A percentile compares a stretch with the other conserved stretches of the same genome.
Evolutionary conservation across 2,113 vertebrate genomes (phyloP).

Genomic region (Terrapene triunguis): DNA sequence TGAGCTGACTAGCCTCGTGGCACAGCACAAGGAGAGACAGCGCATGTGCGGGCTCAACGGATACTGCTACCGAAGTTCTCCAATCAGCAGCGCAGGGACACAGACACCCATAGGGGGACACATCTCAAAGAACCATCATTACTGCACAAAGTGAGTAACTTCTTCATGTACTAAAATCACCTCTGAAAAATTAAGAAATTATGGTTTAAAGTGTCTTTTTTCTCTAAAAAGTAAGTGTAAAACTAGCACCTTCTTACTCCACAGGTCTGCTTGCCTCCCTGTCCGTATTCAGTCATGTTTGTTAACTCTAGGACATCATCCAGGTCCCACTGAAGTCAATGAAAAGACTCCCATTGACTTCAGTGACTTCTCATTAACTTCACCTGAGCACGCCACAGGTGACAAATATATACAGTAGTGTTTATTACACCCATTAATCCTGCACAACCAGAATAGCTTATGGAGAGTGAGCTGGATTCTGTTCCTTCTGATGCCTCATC

Average conservation of each 20-base stretch:
- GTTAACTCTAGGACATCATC: neutral
- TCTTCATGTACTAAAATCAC: slow-evolving; percentile 27
- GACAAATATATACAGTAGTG: neutral
- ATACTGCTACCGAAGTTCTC: too few species aligned
- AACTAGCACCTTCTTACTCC: neutral
- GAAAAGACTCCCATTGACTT: neutral
- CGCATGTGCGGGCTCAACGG: too few species aligned
- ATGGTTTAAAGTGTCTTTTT: slow-evolving; percentile 17
- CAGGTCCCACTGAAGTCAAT: neutral
- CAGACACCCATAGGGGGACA: too few species aligned
- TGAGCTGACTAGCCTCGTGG: too few species aligned
- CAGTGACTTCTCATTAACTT: neutral
- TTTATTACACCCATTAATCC: neutral
- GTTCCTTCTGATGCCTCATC: rapidly evolving
- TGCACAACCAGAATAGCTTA: neutral
- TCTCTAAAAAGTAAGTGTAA: slow-evolving; percentile 1
- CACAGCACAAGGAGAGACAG: too few species aligned
- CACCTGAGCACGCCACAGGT: neutral
- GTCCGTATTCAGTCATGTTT: neutral
- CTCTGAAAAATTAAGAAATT: neutral
- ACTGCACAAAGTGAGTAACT: too few species aligned
- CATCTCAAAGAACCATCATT: too few species aligned
- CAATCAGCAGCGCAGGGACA: too few species aligned
- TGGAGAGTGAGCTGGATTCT: neutral
- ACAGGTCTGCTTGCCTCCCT: neutral